A percentile compares a stretch with the other conserved stretches of the same genome.
phyloP scores from a whole-genome alignment of 2,797 vertebrate species.

The Pogoniulus pusillus region DNA sequence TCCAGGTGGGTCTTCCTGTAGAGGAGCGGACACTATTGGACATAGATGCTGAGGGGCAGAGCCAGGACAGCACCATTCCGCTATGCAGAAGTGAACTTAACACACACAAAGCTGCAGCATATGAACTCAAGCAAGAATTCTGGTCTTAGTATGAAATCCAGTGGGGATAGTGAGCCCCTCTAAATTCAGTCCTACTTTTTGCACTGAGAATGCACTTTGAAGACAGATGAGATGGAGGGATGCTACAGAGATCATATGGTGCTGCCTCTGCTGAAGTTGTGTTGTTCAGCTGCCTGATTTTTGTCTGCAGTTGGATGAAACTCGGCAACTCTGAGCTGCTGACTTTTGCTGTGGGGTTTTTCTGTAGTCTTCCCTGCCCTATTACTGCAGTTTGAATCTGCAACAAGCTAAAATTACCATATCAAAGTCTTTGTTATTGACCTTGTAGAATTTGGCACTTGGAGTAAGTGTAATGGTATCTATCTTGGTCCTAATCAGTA shows the following conservation, averaged over 20 bases:
- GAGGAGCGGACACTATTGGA: slow-evolving; percentile 87
- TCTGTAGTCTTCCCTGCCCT: slow-evolving; percentile 65
- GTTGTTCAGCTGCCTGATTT: slow-evolving; percentile 29
- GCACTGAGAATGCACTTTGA: slow-evolving; percentile 87
- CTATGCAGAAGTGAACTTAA: slow-evolving; percentile 88
- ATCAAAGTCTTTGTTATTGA: slow-evolving; percentile 61
- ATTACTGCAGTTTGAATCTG: slow-evolving; percentile 56
- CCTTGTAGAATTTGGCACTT: slow-evolving; percentile 56
- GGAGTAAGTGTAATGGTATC: slow-evolving; percentile 48
- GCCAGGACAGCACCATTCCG: slow-evolving; percentile 88
- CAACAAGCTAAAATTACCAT: slow-evolving; percentile 53
- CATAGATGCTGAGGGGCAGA: slow-evolving; percentile 90
- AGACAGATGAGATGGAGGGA: slow-evolving; percentile 72
- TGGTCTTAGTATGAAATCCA: slow-evolving; percentile 83
- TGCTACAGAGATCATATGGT: slow-evolving; percentile 68
- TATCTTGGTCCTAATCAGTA: slow-evolving; percentile 47
- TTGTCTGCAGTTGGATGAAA: slow-evolving; percentile 59
- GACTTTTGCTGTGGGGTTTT: slow-evolving; percentile 61
- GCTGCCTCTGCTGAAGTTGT: slow-evolving; percentile 56
- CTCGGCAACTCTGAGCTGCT: slow-evolving; percentile 54
- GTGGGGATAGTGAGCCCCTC: slow-evolving; percentile 44
- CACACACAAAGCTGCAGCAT: slow-evolving; percentile 84
- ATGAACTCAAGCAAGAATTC: slow-evolving; percentile 87
- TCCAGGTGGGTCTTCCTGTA: slow-evolving; percentile 75
- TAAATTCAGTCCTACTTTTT: slow-evolving; percentile 76